These are phyloP conservation scores for Tenthredo amoena DNA, from an alignment of 2,888 invertebrate genomes.

Conservation along the genomic window DNA sequence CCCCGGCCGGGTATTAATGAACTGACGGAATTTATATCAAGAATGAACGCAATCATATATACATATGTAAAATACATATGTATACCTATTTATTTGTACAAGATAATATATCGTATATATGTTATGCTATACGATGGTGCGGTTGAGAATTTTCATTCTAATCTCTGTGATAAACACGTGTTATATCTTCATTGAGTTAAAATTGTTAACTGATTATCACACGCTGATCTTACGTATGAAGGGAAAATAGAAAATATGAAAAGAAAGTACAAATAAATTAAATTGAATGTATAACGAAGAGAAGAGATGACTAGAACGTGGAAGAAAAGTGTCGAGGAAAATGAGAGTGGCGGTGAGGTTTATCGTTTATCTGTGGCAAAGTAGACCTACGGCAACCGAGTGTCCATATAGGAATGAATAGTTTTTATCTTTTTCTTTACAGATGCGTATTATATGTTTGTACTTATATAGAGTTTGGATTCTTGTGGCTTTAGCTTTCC, in stretches of 20 bases:
- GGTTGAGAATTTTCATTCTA: background rate
- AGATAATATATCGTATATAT: background rate
- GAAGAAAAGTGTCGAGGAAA: background rate
- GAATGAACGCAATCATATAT: conserved; percentile 9
- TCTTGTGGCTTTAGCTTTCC: conserved; percentile 14
- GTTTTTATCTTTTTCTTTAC: background rate
- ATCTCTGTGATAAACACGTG: background rate
- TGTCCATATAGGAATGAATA: background rate
- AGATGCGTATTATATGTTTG: background rate
- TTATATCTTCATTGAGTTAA: background rate
- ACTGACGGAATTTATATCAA: conserved; percentile 57
- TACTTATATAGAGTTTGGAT: background rate
- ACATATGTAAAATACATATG: background rate
- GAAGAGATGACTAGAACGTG: background rate
- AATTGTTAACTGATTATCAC: background rate
- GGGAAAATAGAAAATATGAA: background rate
- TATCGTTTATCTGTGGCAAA: background rate
- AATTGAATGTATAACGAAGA: background rate
- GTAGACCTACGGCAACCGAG: background rate
- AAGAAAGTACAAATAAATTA: background rate
- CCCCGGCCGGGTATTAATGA: conserved; percentile 63
- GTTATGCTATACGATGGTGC: background rate
- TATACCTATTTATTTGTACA: background rate
- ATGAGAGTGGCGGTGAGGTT: background rate
- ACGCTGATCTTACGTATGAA: background rate